Evolutionary conservation across 2,113 vertebrate genomes (phyloP).

Genomic region (Gadus macrocephalus): DNA sequence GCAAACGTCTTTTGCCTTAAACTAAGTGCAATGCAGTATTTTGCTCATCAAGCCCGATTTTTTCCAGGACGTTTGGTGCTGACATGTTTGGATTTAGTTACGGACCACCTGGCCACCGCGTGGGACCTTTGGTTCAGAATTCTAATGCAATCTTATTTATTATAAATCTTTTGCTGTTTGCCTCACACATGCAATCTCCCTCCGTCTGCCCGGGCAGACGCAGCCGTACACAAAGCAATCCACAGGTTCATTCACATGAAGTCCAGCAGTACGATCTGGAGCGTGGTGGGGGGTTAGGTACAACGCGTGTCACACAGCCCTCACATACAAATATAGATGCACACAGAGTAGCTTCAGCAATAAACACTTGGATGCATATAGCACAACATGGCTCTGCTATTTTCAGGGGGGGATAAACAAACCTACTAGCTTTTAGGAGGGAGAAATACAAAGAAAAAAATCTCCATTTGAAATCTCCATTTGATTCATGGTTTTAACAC

Average conservation of each 20-base stretch:
- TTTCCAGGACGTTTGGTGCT: constrained; percentile 46
- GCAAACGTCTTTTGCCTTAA: constrained; percentile 93
- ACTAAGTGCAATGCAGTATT: constrained; percentile 71
- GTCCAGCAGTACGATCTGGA: no score
- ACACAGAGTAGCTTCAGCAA: background rate
- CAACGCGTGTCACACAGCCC: no score
- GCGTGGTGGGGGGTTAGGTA: no score
- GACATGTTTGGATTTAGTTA: constrained; percentile 51
- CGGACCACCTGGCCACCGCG: constrained; percentile 18
- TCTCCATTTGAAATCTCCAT: constrained; percentile 5
- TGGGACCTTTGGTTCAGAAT: background rate
- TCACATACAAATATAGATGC: background rate
- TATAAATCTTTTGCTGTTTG: no score
- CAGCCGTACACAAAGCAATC: no score
- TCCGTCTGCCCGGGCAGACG: no score
- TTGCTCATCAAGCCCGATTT: constrained; percentile 21
- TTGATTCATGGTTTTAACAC: constrained; percentile 1
- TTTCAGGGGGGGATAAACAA: no score
- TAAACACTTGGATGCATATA: background rate
- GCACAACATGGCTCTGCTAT: no score
- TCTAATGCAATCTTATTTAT: background rate
- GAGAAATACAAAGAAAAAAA: background rate
- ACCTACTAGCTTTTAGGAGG: no score
- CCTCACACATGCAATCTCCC: no score
- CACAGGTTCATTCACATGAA: no score